These are phyloP conservation scores for Holacanthella duospinosa DNA, from an alignment of 2,888 invertebrate genomes.

Conservation along the genomic window DNA sequence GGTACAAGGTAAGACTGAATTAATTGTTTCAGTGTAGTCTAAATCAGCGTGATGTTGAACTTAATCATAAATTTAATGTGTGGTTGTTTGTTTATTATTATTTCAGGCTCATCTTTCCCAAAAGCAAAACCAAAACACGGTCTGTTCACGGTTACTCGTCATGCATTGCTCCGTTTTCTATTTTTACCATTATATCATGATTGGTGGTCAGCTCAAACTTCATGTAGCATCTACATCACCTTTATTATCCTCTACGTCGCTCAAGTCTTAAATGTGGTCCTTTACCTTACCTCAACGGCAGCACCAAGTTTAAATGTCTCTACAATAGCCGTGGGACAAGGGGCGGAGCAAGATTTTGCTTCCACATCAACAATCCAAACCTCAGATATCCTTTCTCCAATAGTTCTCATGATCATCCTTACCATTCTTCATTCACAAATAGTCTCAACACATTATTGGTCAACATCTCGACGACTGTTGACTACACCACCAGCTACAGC, in stretches of 20 bases:
- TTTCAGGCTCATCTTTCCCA: slow-evolving; percentile 80
- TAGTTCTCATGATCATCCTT: slow-evolving; percentile 59
- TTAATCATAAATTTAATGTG: background rate
- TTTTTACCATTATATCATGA: slow-evolving; percentile 72
- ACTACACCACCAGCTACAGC: background rate
- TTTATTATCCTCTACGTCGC: slow-evolving; percentile 67
- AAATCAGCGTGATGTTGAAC: background rate
- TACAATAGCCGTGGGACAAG: slow-evolving; percentile 1
- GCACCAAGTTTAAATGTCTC: background rate
- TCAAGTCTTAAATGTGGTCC: slow-evolving; percentile 54
- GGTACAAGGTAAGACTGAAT: slow-evolving; percentile 61
- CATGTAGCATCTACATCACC: slow-evolving; percentile 55
- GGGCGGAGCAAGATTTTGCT: slow-evolving; percentile 60
- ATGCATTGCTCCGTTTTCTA: slow-evolving; percentile 68
- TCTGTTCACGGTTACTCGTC: slow-evolving; percentile 69
- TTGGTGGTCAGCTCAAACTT: slow-evolving; percentile 89
- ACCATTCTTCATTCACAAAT: slow-evolving; percentile 72
- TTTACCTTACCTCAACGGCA: slow-evolving; percentile 43
- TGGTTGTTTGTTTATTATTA: background rate
- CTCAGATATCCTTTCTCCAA: slow-evolving; percentile 58
- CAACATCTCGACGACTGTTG: background rate
- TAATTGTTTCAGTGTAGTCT: slow-evolving; percentile 4
- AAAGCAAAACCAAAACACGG: slow-evolving; percentile 92
- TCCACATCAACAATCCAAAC: slow-evolving; percentile 56
- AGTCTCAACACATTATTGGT: slow-evolving; percentile 52